Conservation (phyloP, 1,140 invertebrate genomes). For the Augochlora pura region DNA sequence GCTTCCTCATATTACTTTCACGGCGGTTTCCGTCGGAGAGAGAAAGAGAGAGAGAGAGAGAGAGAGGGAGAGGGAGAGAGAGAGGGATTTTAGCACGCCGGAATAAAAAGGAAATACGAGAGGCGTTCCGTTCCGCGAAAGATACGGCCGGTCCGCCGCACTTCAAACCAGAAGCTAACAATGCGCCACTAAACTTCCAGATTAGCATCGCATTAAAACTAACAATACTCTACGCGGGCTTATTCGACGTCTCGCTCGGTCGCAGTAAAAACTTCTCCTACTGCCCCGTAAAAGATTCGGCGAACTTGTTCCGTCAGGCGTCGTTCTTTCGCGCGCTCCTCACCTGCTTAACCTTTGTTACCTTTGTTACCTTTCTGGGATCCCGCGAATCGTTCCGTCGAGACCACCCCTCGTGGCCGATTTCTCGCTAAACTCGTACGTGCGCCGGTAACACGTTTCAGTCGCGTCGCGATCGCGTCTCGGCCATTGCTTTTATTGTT, state of each 20-base stretch:
- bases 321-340: background rate
- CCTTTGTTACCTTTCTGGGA: too few relatives aligned
- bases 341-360: too few relatives aligned
- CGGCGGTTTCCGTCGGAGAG: background rate
- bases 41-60: background rate
- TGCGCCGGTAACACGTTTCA: too few relatives aligned
- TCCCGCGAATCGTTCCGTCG: too few relatives aligned
- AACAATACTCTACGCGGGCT: slow-evolving; percentile 1
- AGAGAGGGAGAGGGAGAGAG: too few relatives aligned
- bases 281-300: slow-evolving; percentile 8
- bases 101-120: slow-evolving; percentile 16
- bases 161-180: slow-evolving; percentile 30
- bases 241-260: background rate
- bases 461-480: too few relatives aligned
- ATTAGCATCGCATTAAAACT: slow-evolving; percentile 36
- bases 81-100: background rate
- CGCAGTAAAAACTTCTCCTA: slow-evolving; percentile 21
- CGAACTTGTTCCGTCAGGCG: background rate
- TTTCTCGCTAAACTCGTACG: too few relatives aligned
- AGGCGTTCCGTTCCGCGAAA: slow-evolving; percentile 13
- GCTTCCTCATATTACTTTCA: slow-evolving; percentile 23
- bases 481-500: too few relatives aligned
- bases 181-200: slow-evolving; percentile 10
- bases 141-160: slow-evolving; percentile 11
- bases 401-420: too few relatives aligned